Evolutionary conservation across 2,888 invertebrate species (phyloP).

Genomic region (Lordiphosa fenestrarum): DNA sequence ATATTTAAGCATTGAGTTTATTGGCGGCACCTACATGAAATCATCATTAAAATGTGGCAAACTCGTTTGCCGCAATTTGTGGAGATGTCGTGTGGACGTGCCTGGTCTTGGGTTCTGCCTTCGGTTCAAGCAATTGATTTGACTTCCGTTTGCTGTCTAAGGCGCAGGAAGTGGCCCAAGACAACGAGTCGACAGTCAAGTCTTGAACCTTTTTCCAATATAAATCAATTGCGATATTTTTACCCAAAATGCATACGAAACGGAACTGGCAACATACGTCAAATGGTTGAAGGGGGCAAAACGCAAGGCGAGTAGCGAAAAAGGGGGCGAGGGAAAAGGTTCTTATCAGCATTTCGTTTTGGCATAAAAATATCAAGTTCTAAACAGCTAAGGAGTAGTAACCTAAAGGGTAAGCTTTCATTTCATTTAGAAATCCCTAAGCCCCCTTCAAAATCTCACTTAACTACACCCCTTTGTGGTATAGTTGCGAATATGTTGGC

Average conservation of each 20-base stretch:
- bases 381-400: slow-evolving; percentile 21
- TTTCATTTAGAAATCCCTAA: too few species aligned
- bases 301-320: slow-evolving; percentile 18
- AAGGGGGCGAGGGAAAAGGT: slow-evolving; percentile 26
- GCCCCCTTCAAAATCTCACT: background rate
- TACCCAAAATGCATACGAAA: slow-evolving; percentile 28
- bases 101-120: slow-evolving; percentile 25
- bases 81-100: slow-evolving; percentile 45
- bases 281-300: slow-evolving; percentile 51
- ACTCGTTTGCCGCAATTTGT: slow-evolving; percentile 69
- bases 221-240: slow-evolving; percentile 75
- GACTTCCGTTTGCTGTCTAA: slow-evolving; percentile 55
- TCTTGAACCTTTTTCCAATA: slow-evolving; percentile 70
- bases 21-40: slow-evolving; percentile 73
- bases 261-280: slow-evolving; percentile 68
- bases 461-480: background rate
- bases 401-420: too few species aligned
- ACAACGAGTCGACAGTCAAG: slow-evolving; percentile 37
- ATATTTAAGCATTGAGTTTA: slow-evolving; percentile 71
- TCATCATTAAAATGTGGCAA: slow-evolving; percentile 63
- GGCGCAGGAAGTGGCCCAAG: slow-evolving; percentile 61
- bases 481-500: slow-evolving; percentile 28
- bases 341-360: too few species aligned
- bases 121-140: slow-evolving; percentile 55
- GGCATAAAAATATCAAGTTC: too few species aligned